Base-by-base conservation (phyloP, 2,113 vertebrate species). In the Rhineura floridana region DNA sequence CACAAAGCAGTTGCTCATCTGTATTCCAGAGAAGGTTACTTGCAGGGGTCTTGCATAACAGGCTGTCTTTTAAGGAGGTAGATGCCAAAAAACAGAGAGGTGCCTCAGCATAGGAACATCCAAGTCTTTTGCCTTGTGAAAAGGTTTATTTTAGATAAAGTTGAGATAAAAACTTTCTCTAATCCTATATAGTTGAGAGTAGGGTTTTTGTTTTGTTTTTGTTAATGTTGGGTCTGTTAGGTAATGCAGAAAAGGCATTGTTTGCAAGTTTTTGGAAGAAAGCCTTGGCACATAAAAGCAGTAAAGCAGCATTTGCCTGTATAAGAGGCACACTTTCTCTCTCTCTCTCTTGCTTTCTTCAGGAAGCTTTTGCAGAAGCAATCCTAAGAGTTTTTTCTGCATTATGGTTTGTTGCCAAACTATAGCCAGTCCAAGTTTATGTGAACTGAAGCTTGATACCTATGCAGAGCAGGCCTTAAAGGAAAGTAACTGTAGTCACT, bases 11-110 rank as follows among this genome's bases (percentile, higher is more conserved):
- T 75, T 93, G 91, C 93, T 98, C 93, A 97, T 98, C 96, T 96
- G 97, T 98, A 98, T 98, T 97, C 97, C 88, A 90, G 93, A 95
- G 95, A 95, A 96, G 96, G 95, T 94, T 97, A 97, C 96, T 97
- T 97, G 97, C 98, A 97, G 97, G 94, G 93, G 93, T 95, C 93
- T 98, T 98, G 96, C 95, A 92, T 98, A 98, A 98, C 97, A 95
- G 96, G 97, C 97, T 96, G 96, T 95, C 94, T 96, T 96, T 95
- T 88, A 81, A 83, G 86, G 84, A 90, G 46, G 86, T 87, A 79
- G 90, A 91, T 94, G 84, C 95, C 89, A 92, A 87, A 87, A 81
- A 92, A 89, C 86, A 85, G 73, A 42, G 75, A n/a, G 76, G 81
- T 93, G 93, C 83, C 82, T 91, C 88, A 87, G 91, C 93, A 95